Base-by-base conservation (phyloP, 2,113 vertebrate species). In the Gallinago jamesoni region DNA sequence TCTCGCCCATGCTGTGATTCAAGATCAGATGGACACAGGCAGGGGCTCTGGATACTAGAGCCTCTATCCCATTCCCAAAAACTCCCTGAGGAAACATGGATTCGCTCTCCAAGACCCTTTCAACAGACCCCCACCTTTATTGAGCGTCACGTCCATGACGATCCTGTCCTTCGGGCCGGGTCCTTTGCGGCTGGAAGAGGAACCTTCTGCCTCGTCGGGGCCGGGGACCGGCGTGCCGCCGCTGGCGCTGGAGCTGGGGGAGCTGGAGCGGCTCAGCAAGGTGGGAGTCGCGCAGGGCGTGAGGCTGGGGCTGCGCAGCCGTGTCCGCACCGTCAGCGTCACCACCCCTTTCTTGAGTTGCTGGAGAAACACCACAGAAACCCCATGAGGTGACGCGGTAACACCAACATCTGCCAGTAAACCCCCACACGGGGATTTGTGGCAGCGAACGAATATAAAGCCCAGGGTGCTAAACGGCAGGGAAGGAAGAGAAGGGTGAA, bases 261-360 rank as follows among this genome's bases (percentile, higher is more conserved):
- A 99, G 94, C 98, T 99, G 63, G 99, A 99, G 73, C 99, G 98
- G 96, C 99, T 99, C 96, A 98, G 98, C 52, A 99, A 97, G 17
- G 98, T 99, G 64, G 99, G 99, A 15, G 99, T 99, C 0, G 98
- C 98, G 27, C 99, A 99, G 2, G 99, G 99, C 0, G 99, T 99
- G 63, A 99, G 98, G 97, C 99, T 99, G 1, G 99, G 99, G 94
- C 99, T 99, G n/a, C 99, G 98, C 73, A 99, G 98, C 31, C 99
- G 98, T 0, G 99, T 99, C 43, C 99, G 98, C 33, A 99, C 99
- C 0, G 99, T 99, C 89, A 99, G 95, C 1, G 99, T 99, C 84
- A 99, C 99, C 13, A 99, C 98, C 0, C 99, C 99, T 90, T 99
- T 99, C 89, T 99, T 99, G 78, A 99, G 98, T 98, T 99, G 99